These are phyloP conservation scores for Serinus canaria DNA, from an alignment of 2,113 vertebrate species.

Conservation along the genomic window DNA sequence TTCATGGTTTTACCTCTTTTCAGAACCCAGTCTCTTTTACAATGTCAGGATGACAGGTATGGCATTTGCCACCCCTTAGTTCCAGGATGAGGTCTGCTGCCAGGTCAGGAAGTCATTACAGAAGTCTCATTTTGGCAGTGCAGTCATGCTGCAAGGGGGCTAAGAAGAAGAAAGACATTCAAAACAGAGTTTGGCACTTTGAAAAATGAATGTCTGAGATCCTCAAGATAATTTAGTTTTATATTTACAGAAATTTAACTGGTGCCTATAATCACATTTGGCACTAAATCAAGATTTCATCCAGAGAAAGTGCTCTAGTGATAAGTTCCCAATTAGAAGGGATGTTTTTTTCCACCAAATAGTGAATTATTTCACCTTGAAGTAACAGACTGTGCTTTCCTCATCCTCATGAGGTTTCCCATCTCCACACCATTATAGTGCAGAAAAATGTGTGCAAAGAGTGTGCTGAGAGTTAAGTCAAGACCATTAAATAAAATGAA, in stretches of 20 bases:
- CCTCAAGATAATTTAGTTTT: not conserved
- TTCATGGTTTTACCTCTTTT: not conserved
- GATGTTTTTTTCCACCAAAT: not conserved
- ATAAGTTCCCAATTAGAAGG: not conserved
- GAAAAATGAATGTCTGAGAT: slow-evolving; percentile 3
- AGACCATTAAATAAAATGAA: not conserved
- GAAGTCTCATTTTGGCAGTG: not conserved
- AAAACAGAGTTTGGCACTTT: slow-evolving; percentile 49
- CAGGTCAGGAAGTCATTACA: not conserved
- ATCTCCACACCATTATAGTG: not conserved
- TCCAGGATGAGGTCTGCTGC: not conserved
- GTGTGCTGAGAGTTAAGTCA: not conserved
- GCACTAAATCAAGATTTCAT: slow-evolving; percentile 42
- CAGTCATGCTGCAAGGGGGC: not conserved
- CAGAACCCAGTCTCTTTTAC: not conserved
- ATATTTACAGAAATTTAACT: not conserved
- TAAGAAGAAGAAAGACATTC: not conserved
- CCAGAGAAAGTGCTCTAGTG: slow-evolving; percentile 31
- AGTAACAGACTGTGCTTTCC: not conserved
- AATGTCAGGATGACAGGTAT: not conserved
- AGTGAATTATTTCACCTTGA: not conserved
- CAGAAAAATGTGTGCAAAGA: slow-evolving; percentile 21
- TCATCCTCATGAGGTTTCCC: not conserved
- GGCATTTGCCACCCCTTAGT: not conserved
- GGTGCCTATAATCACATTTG: slow-evolving; percentile 34